Conservation (phyloP, 2,113 vertebrate species). For the Pygoscelis antarcticus region DNA sequence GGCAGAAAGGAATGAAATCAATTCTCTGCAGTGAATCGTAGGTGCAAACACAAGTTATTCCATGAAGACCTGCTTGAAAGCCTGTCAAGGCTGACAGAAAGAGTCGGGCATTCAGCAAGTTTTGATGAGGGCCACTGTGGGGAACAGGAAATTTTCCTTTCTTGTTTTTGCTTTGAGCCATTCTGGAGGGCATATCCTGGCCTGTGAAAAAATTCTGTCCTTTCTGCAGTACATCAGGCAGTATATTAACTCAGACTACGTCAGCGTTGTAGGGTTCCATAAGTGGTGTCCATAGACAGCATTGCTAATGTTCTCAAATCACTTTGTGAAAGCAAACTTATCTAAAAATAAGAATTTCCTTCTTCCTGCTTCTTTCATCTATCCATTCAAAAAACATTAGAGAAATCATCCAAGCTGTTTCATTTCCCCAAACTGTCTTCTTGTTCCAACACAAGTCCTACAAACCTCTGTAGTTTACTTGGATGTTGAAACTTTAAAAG, state of each 20-base stretch:
- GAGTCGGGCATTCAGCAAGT: not conserved
- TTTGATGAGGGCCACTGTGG: not conserved
- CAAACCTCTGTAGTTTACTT: not conserved
- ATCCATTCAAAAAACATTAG: not conserved
- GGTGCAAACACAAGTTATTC: not conserved
- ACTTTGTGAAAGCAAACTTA: not conserved
- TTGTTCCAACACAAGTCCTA: not conserved
- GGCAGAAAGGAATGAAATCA: not conserved
- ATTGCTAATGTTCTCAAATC: not conserved
- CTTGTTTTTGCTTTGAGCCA: not conserved
- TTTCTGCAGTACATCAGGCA: not conserved
- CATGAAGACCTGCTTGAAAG: not conserved
- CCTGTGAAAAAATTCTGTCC: not conserved
- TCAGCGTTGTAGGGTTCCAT: not conserved
- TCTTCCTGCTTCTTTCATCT: not conserved
- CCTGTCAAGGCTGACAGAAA: not conserved
- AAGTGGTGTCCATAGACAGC: not conserved
- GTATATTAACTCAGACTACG: not conserved
- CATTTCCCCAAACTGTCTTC: not conserved
- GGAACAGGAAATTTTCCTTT: not conserved
- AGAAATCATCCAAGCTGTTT: not conserved
- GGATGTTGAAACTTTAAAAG: not conserved
- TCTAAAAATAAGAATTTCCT: not conserved
- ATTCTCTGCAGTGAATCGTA: not conserved
- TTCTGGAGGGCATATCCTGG: not conserved